phyloP scores from a whole-genome alignment of 1,140 invertebrate genomes.

The Drosophila setifemur region DNA sequence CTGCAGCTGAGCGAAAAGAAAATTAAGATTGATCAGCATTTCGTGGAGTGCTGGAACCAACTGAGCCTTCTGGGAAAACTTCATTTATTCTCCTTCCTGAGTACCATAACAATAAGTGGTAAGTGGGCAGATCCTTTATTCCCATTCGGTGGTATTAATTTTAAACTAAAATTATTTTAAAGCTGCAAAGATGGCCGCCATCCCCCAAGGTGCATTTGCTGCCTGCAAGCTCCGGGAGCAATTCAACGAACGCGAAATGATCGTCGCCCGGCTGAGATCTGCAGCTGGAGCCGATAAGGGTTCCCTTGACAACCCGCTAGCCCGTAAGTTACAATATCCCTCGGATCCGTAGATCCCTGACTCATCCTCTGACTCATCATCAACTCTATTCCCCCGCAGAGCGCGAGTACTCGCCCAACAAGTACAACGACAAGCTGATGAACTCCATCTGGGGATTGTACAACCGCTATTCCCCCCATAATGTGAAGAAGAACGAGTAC shows the following conservation, averaged over 20 bases:
- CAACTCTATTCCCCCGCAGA: constrained; percentile 71
- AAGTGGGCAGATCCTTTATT: constrained; percentile 12
- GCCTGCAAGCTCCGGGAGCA: constrained; percentile 84
- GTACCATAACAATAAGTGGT: constrained; percentile 37
- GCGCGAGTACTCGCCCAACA: constrained; percentile 85
- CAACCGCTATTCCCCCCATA: constrained; percentile 92
- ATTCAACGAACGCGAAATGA: constrained; percentile 79
- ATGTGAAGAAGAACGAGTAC: constrained; percentile 91
- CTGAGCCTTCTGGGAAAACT: constrained; percentile 24
- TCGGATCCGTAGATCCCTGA: constrained; percentile 6
- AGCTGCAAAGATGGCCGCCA: constrained; percentile 82
- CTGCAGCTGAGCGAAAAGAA: constrained; percentile 41
- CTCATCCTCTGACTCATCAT: constrained; percentile 17
- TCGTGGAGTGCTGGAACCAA: constrained; percentile 33
- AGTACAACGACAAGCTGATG: constrained; percentile 94
- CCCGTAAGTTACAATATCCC: constrained; percentile 43
- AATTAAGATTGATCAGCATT: constrained; percentile 44
- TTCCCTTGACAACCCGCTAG: constrained; percentile 50
- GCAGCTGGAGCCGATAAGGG: constrained; percentile 64
- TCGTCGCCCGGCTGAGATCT: constrained; percentile 70
- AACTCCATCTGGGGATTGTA: constrained; percentile 95
- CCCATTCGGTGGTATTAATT: neutral
- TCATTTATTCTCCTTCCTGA: constrained; percentile 19
- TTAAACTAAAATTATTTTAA: neutral
- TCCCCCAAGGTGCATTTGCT: constrained; percentile 85